Evolutionary conservation across 92 coral and sea anemone species (phyloP), one percentile per base, ranked within the genome.

Genomic region (Zoanthus gigantus): DNA sequence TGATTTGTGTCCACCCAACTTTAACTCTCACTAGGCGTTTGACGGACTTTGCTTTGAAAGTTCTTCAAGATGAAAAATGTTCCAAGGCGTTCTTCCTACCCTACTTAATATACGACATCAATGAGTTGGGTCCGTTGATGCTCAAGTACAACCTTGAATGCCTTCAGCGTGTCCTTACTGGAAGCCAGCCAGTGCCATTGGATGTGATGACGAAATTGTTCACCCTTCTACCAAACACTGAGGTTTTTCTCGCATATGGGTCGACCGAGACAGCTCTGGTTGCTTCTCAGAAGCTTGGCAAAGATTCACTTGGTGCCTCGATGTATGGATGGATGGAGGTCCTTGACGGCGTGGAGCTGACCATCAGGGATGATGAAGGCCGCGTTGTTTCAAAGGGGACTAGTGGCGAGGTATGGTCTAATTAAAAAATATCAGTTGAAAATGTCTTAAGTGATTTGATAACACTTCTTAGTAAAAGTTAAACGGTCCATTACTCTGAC

Each of bases 1-100:
- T 58, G 28, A 48, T 78, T 44, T 31, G 52, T 60, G 10, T 78
- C 42, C 54, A 78, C 32, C 83, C 83, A 7, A 32, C 71, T 58
- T 3, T 30, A 58, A 14, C 34, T 78, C 50, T 78, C 15, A 78
- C 34, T 28, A 78, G 58, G 18, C 71, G 71, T 61, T 58, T 58
- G 48, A 54, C 50, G 13, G 83, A 77, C 48, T 56, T 77, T 77
- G 69, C 69, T n/a, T 46, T 77, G 47, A 77, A 30, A 7, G 83
- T 77, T 34, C 50, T 77, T 0, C 83, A 77, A 77, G 83, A 77
- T 52, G 83, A 77, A 66, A 77, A 77, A 57, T 77, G 83, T 32
- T 29, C 69, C 50, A 14, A 45, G 14, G 83, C 50, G 23, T 1
- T 0, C 1, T 2, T 77, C 8, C 0, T 31, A 14, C 83, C 83